A percentile compares a stretch with the other conserved stretches of the same genome.
Evolutionary conservation across 2,888 invertebrate genomes (phyloP).

Genomic region (Rhamnusium bicolor): DNA sequence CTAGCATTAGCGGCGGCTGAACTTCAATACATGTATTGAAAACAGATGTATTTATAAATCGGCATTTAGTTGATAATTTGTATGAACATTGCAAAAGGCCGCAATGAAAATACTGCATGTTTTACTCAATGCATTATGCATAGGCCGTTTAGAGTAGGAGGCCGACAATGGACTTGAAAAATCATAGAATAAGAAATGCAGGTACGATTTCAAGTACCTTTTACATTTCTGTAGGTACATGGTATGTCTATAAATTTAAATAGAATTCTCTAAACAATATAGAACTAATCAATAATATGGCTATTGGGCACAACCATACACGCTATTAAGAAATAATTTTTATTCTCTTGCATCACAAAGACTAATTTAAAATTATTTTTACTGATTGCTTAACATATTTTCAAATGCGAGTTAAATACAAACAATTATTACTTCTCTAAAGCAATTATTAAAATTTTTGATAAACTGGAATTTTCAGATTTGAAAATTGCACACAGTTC

Average conservation of each 20-base stretch:
- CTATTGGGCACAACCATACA: too few species aligned
- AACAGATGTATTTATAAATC: constrained; percentile 57
- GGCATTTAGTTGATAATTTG: constrained; percentile 59
- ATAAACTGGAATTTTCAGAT: too few species aligned
- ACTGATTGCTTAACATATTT: too few species aligned
- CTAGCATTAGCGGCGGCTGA: constrained; percentile 45
- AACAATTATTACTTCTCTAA: too few species aligned
- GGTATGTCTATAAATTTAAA: constrained; percentile 42
- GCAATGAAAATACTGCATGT: constrained; percentile 53
- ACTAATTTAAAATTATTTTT: too few species aligned
- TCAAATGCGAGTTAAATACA: too few species aligned
- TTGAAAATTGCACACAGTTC: too few species aligned
- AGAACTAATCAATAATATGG: constrained; percentile 9
- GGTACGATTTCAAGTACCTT: constrained; percentile 48
- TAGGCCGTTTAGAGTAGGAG: constrained; percentile 53
- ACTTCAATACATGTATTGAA: constrained; percentile 52
- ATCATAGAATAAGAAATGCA: constrained; percentile 49
- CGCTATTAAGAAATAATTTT: too few species aligned
- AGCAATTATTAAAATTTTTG: too few species aligned
- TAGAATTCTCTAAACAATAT: constrained; percentile 41
- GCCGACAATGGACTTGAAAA: constrained; percentile 52
- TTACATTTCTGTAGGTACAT: constrained; percentile 45
- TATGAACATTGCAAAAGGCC: constrained; percentile 52
- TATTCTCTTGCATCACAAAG: too few species aligned
- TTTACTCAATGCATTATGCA: constrained; percentile 54